Base-by-base conservation (phyloP, 2,888 invertebrate genomes). In the Parnassius glacialis region DNA sequence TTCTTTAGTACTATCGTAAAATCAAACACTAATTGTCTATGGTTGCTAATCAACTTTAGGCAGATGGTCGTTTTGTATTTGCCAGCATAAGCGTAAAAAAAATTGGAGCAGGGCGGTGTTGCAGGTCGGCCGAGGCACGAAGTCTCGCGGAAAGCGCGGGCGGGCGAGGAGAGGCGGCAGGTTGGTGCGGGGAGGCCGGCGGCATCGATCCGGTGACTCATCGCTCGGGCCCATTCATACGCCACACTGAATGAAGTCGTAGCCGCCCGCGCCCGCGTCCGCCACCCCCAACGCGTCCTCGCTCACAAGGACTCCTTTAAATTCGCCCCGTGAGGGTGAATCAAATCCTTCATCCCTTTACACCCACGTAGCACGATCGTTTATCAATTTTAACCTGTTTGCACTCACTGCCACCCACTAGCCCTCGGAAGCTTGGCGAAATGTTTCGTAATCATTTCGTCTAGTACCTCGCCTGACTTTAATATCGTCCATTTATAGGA, bases 171-270 rank as follows among this genome's bases (percentile, higher is more conserved):
- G 67, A 58, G 68, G 68, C 65, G 65, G 67, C 59, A 64, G 54
- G 62, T 12, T 59, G 65, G 68, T 60, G 64, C 65, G 67, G 64
- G 70, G 69, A 72, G 73, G 67, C 65, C 68, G 68, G 66, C 74
- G 70, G 75, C 78, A 89, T 90, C 87, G 90, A 90, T 89, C 87
- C 81, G 84, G 76, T 90, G 90, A 91, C 78, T 90, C 90, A 90
- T 80, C 82, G 81, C 67, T 55, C 68, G 81, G 78, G 79, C 84
- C 82, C 90, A 91, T 91, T 91, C 90, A 91, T 90, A 85, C 84
- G 83, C 85, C 85, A 84, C 87, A 72, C 87, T 91, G 85, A 91
- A 91, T 91, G 90, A 89, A 90, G 79, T 59, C 76, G 81, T 75
- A 72, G 74, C 71, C 74, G 69, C 72, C 74, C 72, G 69, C 65